Percentiles rank a stretch among this genome's conserved stretches.
These are phyloP conservation scores for Chloropsis hardwickii DNA, from an alignment of 2,113 vertebrate genomes.

Conservation along the genomic window DNA sequence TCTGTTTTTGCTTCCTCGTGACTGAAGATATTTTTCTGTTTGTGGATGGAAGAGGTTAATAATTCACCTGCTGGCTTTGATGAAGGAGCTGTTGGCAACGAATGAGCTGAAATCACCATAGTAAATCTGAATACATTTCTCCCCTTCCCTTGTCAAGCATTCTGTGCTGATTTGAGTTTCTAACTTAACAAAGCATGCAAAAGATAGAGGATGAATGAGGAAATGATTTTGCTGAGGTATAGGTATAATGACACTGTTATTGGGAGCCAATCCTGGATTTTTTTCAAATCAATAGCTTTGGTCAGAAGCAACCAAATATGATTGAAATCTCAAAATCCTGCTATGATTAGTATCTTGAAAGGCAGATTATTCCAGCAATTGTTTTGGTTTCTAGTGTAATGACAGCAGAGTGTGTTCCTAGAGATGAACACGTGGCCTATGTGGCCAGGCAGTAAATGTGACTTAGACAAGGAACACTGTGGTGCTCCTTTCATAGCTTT, in stretches of 20 bases:
- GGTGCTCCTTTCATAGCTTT: background rate
- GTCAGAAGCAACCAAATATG: background rate
- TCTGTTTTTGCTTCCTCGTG: background rate
- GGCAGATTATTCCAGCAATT: background rate
- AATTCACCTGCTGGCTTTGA: conserved; percentile 24
- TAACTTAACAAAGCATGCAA: background rate
- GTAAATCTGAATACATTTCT: conserved; percentile 16
- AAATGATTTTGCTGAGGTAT: background rate
- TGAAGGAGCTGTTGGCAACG: background rate
- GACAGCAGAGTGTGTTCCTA: background rate
- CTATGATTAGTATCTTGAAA: background rate
- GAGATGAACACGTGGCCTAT: background rate
- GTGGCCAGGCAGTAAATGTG: background rate
- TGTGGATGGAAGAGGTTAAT: conserved; percentile 47
- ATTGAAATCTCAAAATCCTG: background rate
- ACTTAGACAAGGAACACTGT: background rate
- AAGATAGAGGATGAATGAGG: background rate
- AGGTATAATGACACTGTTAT: background rate
- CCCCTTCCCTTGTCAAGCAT: background rate
- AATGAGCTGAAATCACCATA: conserved; percentile 9
- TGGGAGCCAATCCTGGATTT: background rate
- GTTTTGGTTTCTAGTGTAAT: background rate
- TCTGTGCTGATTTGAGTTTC: background rate
- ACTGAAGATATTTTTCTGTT: conserved; percentile 9
- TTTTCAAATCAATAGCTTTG: background rate